Evolutionary conservation across 2,888 invertebrate genomes (phyloP).

Genomic region (Crematogaster levior): DNA sequence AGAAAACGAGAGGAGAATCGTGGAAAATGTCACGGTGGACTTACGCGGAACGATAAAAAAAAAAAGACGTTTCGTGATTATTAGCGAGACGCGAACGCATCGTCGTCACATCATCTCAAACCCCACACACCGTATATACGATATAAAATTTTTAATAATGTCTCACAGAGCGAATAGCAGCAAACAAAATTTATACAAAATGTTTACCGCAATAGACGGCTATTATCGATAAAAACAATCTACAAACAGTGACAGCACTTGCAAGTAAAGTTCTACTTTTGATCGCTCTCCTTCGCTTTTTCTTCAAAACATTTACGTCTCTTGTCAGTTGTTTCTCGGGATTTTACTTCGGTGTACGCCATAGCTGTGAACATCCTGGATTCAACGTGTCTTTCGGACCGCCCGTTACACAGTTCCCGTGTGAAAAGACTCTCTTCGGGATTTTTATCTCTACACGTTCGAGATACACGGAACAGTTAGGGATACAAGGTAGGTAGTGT

Average conservation of each 20-base stretch:
- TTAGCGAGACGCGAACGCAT: neutral
- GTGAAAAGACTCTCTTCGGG: conserved; percentile 41
- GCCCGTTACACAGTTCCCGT: conserved; percentile 26
- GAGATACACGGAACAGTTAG: conserved; percentile 48
- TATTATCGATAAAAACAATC: conserved; percentile 64
- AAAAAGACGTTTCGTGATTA: conserved; percentile 17
- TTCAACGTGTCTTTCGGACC: conserved; percentile 33
- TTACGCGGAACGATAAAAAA: conserved; percentile 12
- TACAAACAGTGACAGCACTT: conserved; percentile 58
- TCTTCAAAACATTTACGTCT: neutral
- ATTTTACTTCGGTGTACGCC: conserved; percentile 18
- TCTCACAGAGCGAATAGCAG: conserved; percentile 8
- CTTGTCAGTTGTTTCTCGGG: neutral
- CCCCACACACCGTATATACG: neutral
- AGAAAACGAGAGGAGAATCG: conserved; percentile 8
- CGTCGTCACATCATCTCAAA: conserved; percentile 1
- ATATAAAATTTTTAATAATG: conserved; percentile 45
- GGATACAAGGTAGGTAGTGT: conserved; percentile 35
- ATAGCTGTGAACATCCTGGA: neutral
- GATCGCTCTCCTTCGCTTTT: conserved; percentile 12
- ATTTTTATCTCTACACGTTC: conserved; percentile 39
- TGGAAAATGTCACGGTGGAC: conserved; percentile 42
- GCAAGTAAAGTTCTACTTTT: neutral
- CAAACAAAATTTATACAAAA: conserved; percentile 55
- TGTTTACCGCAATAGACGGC: conserved; percentile 64